phyloP scores from a whole-genome alignment of 2,888 invertebrate species.

The Notodonta ziczac region DNA sequence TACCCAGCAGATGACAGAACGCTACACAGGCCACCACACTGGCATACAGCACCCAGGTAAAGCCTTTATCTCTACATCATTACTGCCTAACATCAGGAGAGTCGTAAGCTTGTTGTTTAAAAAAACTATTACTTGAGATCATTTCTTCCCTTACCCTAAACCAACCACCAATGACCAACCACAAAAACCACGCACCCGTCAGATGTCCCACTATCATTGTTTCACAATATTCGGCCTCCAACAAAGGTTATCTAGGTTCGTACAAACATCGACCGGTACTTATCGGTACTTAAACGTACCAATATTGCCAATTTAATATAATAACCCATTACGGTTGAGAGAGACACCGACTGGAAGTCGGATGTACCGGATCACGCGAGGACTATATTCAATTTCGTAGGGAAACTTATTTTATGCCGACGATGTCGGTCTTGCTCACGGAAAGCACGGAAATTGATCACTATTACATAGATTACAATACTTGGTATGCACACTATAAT shows the following conservation, averaged over 20 bases:
- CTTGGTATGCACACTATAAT: neutral
- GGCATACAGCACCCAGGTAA: too few species aligned
- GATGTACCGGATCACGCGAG: slow-evolving; percentile 70
- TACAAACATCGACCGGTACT: slow-evolving; percentile 49
- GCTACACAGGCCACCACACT: too few species aligned
- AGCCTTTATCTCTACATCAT: too few species aligned
- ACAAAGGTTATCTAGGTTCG: slow-evolving; percentile 66
- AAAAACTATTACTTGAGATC: too few species aligned
- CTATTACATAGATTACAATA: slow-evolving; percentile 18
- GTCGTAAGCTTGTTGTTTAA: too few species aligned
- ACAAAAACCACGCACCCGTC: slow-evolving; percentile 29
- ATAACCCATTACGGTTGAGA: slow-evolving; percentile 64
- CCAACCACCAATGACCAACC: slow-evolving; percentile 11
- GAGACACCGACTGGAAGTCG: slow-evolving; percentile 67
- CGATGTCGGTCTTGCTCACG: slow-evolving; percentile 62
- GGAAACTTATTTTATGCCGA: slow-evolving; percentile 73
- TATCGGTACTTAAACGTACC: slow-evolving; percentile 60
- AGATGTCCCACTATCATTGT: slow-evolving; percentile 52
- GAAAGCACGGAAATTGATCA: slow-evolving; percentile 63
- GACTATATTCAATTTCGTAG: slow-evolving; percentile 77
- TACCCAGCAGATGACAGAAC: too few species aligned
- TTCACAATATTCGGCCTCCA: slow-evolving; percentile 59
- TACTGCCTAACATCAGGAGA: too few species aligned
- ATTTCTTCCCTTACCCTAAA: too few species aligned
- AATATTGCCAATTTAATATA: slow-evolving; percentile 72